These are phyloP conservation scores for Onychomys arenicola DNA, from an alignment of 2,797 vertebrate species.

Conservation along the genomic window DNA sequence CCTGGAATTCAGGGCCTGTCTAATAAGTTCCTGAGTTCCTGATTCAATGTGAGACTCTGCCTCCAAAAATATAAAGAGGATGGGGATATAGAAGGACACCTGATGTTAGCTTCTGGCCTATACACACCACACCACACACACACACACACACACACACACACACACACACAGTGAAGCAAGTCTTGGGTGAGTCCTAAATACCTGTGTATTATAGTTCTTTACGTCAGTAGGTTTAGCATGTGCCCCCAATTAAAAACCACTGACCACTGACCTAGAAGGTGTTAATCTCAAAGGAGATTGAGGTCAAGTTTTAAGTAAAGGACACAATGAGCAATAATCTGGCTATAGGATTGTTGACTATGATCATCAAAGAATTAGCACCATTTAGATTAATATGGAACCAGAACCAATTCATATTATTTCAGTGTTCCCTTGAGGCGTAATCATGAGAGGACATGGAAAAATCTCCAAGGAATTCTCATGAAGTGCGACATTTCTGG, in stretches of 20 bases:
- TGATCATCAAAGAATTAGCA: background rate
- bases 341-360: background rate
- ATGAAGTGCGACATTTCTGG: background rate
- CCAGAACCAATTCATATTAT: background rate
- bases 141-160: background rate
- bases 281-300: background rate
- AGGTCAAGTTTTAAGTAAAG: conserved; percentile 1
- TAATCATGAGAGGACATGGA: background rate
- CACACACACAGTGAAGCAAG: background rate
- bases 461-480: background rate
- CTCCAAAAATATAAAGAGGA: background rate
- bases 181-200: background rate
- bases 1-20: background rate
- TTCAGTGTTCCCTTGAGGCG: background rate
- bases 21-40: background rate
- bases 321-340: background rate
- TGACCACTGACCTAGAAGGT: background rate
- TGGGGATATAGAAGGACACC: background rate
- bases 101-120: background rate
- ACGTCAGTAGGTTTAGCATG: background rate
- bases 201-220: background rate
- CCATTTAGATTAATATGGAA: background rate
- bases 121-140: background rate
- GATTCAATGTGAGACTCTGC: background rate
- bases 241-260: background rate